These are phyloP conservation scores for Diploscapter pachys DNA, from an alignment of 1,140 invertebrate species.

Conservation along the genomic window DNA sequence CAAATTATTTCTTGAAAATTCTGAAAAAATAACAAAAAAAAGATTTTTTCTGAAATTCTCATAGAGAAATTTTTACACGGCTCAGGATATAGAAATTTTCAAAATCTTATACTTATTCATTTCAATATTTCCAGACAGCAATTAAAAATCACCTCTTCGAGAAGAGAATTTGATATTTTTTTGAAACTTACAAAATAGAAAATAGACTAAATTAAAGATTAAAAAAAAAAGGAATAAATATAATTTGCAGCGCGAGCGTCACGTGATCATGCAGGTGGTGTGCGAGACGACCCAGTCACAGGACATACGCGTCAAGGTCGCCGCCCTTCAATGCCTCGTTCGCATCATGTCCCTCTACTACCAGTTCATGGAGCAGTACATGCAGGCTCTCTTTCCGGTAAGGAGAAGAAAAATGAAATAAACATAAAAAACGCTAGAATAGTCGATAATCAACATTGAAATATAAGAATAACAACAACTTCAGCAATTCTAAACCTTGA, in stretches of 20 bases:
- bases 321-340: constrained; percentile 93
- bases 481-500: neutral
- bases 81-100: no score
- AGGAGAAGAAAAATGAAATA: no score
- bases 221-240: neutral
- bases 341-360: constrained; percentile 99
- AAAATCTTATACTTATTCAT: no score
- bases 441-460: no score
- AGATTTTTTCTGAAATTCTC: neutral
- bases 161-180: no score
- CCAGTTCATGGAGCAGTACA: constrained; percentile 97
- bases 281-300: constrained; percentile 74
- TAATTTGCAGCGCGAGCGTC: constrained; percentile 74
- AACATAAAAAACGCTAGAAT: no score
- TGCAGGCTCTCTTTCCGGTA: constrained; percentile 92
- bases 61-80: neutral
- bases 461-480: constrained; percentile 48
- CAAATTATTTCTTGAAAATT: neutral
- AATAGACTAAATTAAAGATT: no score
- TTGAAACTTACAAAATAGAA: no score
- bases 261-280: constrained; percentile 98
- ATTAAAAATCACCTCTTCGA: no score
- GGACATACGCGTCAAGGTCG: constrained; percentile 83
- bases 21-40: neutral
- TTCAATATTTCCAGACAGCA: no score